A percentile compares a stretch with the other conserved stretches of the same genome.
phyloP scores from a whole-genome alignment of 53 echinoderm and acorn worm genomes.

The Actinopyga echinites region DNA sequence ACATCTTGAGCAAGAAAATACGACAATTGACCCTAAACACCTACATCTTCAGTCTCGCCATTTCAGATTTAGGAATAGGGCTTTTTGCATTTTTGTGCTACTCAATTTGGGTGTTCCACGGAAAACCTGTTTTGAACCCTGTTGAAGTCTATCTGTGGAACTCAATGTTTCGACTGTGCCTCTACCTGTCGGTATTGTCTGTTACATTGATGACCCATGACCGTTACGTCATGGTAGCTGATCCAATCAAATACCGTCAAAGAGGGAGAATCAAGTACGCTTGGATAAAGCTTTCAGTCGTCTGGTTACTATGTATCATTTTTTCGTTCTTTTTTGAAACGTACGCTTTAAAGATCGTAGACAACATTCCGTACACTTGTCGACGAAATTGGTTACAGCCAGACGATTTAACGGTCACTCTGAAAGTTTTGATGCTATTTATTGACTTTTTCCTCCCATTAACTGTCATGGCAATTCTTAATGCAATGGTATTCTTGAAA shows the following conservation, averaged over 20 bases:
- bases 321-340: constrained; percentile 10
- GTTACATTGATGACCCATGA: constrained; percentile 27
- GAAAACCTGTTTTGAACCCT: background rate
- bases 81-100: background rate
- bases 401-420: background rate
- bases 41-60: constrained; percentile 35
- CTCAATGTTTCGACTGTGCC: background rate
- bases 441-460: constrained; percentile 27
- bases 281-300: constrained; percentile 15
- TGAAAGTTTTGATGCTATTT: background rate
- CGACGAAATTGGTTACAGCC: background rate
- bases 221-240: constrained; percentile 33
- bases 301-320: background rate
- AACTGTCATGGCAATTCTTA: background rate
- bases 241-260: constrained; percentile 31
- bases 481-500: constrained; percentile 23
- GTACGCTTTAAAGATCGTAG: constrained; percentile 12
- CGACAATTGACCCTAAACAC: constrained; percentile 14
- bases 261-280: background rate
- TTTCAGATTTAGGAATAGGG: constrained; percentile 26
- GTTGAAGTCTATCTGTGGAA: constrained; percentile 10
- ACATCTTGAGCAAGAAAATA: background rate
- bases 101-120: constrained; percentile 2
- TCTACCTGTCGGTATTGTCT: constrained; percentile 8
- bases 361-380: background rate